Evolutionary conservation across 2,113 vertebrate species (phyloP).

Genomic region (Calidris pugnax): DNA sequence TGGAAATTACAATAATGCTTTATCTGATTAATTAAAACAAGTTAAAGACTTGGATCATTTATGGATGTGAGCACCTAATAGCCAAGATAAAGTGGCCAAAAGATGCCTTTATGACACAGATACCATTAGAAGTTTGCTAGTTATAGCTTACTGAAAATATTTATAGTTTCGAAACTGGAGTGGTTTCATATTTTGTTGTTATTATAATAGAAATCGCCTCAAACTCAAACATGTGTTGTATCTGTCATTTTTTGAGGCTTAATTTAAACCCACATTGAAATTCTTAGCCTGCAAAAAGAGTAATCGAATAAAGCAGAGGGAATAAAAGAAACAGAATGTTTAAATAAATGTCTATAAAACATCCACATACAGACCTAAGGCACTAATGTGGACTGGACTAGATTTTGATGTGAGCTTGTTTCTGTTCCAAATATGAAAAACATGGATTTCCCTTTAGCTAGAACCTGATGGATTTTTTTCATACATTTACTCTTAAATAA

Average conservation of each 20-base stretch:
- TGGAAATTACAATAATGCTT: background rate
- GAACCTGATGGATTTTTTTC: background rate
- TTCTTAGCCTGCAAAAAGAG: background rate
- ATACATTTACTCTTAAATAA: background rate
- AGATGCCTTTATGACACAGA: background rate
- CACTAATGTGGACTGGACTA: background rate
- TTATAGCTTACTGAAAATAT: background rate
- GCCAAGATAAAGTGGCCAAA: background rate
- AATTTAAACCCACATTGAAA: background rate
- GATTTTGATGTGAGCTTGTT: background rate
- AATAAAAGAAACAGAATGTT: background rate
- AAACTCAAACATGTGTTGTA: background rate
- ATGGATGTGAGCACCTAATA: background rate
- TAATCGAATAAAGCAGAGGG: background rate
- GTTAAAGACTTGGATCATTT: background rate
- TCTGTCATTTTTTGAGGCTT: background rate
- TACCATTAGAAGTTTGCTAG: background rate
- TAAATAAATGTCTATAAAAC: background rate
- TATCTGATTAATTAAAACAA: background rate
- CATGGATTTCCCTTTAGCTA: background rate
- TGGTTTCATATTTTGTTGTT: background rate
- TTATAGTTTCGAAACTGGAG: background rate
- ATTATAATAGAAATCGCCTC: background rate
- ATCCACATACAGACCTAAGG: background rate
- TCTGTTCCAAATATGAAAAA: background rate